Percentiles rank a stretch among this genome's conserved stretches.
phyloP scores from a whole-genome alignment of 2,888 invertebrate species.

The Athetis lepigone region DNA sequence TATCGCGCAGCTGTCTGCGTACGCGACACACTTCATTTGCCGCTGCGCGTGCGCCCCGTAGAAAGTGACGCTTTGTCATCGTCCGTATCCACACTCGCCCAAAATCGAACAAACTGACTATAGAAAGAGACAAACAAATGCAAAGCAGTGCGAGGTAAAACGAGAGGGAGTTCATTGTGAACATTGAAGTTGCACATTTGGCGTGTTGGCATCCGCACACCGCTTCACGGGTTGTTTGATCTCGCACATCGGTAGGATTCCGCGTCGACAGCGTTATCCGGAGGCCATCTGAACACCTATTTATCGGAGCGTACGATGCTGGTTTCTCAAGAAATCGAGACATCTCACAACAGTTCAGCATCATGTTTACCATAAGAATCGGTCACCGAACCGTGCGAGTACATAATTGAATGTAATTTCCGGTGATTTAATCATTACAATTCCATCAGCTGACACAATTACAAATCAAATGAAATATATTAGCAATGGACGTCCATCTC shows the following conservation, averaged over 20 bases:
- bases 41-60: constrained; percentile 86
- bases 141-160: constrained; percentile 56
- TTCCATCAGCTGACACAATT: constrained; percentile 70
- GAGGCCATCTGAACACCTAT: constrained; percentile 56
- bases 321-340: constrained; percentile 62
- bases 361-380: constrained; percentile 71
- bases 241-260: constrained; percentile 71
- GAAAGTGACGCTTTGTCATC: constrained; percentile 88
- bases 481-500: constrained; percentile 42
- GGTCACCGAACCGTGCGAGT: constrained; percentile 70
- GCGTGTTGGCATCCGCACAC: constrained; percentile 71
- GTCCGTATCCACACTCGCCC: constrained; percentile 76
- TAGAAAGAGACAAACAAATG: constrained; percentile 69
- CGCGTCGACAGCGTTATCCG: constrained; percentile 63
- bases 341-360: constrained; percentile 62
- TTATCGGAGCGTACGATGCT: constrained; percentile 50
- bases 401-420: constrained; percentile 80
- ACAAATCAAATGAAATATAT: constrained; percentile 58
- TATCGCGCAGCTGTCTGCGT: constrained; percentile 87
- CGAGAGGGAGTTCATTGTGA: constrained; percentile 66
- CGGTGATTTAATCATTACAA: constrained; percentile 78
- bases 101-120: constrained; percentile 80
- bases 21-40: constrained; percentile 89
- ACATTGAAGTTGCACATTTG: constrained; percentile 70
- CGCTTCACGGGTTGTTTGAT: constrained; percentile 74